These are phyloP conservation scores for Cristatella mucedo DNA, from an alignment of 2,888 invertebrate species.

Conservation along the genomic window DNA sequence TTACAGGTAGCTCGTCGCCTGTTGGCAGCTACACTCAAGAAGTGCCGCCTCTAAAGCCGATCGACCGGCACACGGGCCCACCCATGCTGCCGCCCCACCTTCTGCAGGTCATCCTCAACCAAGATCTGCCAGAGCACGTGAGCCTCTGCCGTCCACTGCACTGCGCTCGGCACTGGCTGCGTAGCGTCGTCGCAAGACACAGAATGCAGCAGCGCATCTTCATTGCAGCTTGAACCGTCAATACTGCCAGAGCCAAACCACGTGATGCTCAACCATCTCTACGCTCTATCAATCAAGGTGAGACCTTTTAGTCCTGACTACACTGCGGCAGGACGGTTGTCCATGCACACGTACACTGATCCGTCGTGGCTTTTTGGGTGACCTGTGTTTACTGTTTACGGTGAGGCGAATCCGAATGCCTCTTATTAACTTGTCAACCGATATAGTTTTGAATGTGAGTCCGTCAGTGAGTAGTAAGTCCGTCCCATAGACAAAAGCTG, in stretches of 20 bases:
- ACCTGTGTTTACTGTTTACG: too few species aligned
- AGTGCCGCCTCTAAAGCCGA: conserved; percentile 76
- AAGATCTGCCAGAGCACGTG: conserved; percentile 7
- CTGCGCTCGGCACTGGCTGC: too few species aligned
- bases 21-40: conserved; percentile 51
- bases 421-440: too few species aligned
- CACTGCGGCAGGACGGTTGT: too few species aligned
- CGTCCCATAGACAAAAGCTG: too few species aligned
- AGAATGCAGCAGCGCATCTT: not conserved
- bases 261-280: conserved; percentile 92
- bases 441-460: not conserved
- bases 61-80: conserved; percentile 74
- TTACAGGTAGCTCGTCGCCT: too few species aligned
- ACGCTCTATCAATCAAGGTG: conserved; percentile 77
- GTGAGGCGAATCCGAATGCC: too few species aligned
- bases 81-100: conserved; percentile 88
- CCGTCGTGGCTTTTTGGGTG: too few species aligned
- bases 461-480: not conserved
- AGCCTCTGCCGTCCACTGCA: too few species aligned
- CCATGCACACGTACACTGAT: too few species aligned
- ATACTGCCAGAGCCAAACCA: conserved; percentile 90
- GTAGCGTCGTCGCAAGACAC: too few species aligned
- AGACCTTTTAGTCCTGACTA: too few species aligned
- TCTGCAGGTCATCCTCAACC: conserved; percentile 80
- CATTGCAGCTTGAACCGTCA: conserved; percentile 55